Percentiles rank a stretch among this genome's conserved stretches.
Conservation (phyloP, 2,888 invertebrate species). For the Rapana venosa region DNA sequence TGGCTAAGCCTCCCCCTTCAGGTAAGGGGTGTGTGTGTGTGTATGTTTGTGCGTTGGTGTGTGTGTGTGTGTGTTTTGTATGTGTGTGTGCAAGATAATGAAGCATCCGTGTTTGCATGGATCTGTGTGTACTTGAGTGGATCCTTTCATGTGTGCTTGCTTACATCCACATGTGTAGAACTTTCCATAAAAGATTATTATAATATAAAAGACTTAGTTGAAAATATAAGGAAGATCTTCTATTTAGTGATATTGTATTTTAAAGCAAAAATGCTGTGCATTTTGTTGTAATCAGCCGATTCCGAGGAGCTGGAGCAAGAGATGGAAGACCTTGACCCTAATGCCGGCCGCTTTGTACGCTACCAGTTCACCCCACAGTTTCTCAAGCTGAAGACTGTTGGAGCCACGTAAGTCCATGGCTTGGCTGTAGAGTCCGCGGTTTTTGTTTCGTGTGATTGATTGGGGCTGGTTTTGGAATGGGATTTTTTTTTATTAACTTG, state of each 20-base stretch:
- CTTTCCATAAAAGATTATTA: too few species aligned
- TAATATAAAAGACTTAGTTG: background rate
- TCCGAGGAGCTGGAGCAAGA: slow-evolving; percentile 67
- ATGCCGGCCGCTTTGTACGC: slow-evolving; percentile 97
- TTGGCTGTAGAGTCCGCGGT: too few species aligned
- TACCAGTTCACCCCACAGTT: slow-evolving; percentile 99
- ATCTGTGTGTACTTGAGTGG: too few species aligned
- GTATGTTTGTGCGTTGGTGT: background rate
- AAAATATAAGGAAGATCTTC: background rate
- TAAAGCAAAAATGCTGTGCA: background rate
- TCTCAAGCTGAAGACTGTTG: slow-evolving; percentile 95
- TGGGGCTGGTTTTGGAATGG: too few species aligned
- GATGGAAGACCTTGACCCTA: slow-evolving; percentile 79
- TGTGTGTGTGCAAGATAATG: background rate
- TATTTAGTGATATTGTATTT: background rate
- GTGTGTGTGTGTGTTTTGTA: background rate
- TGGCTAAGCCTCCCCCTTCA: slow-evolving; percentile 82
- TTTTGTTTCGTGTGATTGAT: too few species aligned
- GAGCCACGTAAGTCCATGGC: slow-evolving; percentile 91
- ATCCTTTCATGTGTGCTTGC: too few species aligned
- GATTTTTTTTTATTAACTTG: too few species aligned
- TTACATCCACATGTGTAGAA: too few species aligned
- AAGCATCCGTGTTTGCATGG: too few species aligned
- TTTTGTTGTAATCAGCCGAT: slow-evolving; percentile 18
- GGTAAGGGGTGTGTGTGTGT: slow-evolving; percentile 55